A percentile compares a stretch with the other conserved stretches of the same genome.
Evolutionary conservation across 1,140 invertebrate genomes (phyloP).

Genomic region (Euborellia annulipes): DNA sequence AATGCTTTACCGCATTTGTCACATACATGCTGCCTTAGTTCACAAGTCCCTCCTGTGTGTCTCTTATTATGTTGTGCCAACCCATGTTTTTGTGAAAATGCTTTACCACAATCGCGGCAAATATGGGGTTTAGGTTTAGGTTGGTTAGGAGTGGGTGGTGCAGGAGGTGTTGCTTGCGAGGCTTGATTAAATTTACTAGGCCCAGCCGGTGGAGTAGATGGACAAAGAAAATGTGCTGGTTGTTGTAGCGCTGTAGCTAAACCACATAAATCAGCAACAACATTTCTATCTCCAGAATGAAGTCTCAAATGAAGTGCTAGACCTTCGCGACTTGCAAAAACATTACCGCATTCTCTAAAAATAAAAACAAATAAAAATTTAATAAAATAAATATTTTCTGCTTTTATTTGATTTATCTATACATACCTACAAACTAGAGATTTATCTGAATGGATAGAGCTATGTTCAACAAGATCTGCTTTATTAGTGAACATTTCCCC

Average conservation of each 20-base stretch:
- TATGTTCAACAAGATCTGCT: slow-evolving; percentile 45
- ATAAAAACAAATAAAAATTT: too few relatives aligned
- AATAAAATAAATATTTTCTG: too few relatives aligned
- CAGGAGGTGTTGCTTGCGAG: slow-evolving; percentile 24
- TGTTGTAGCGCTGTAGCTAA: slow-evolving; percentile 53
- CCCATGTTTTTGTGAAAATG: slow-evolving; percentile 67
- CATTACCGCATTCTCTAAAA: slow-evolving; percentile 43
- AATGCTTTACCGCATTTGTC: slow-evolving; percentile 73
- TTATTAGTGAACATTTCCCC: slow-evolving; percentile 59
- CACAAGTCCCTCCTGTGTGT: slow-evolving; percentile 63
- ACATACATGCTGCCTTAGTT: slow-evolving; percentile 62
- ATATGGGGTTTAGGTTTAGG: slow-evolving; percentile 58
- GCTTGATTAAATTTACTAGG: background rate
- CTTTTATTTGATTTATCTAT: too few relatives aligned
- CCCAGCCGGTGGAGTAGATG: background rate
- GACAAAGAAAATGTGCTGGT: slow-evolving; percentile 39
- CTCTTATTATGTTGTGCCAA: slow-evolving; percentile 56
- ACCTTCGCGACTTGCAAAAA: slow-evolving; percentile 52
- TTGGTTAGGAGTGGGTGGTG: slow-evolving; percentile 16
- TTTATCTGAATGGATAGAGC: slow-evolving; percentile 6
- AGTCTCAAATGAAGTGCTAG: slow-evolving; percentile 60
- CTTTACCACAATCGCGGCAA: slow-evolving; percentile 67
- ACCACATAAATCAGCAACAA: slow-evolving; percentile 71
- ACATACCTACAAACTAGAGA: slow-evolving; percentile 9
- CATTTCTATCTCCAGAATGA: slow-evolving; percentile 67